Conservation (phyloP, 2,797 vertebrate species). For the Sebastes paucispinis region DNA sequence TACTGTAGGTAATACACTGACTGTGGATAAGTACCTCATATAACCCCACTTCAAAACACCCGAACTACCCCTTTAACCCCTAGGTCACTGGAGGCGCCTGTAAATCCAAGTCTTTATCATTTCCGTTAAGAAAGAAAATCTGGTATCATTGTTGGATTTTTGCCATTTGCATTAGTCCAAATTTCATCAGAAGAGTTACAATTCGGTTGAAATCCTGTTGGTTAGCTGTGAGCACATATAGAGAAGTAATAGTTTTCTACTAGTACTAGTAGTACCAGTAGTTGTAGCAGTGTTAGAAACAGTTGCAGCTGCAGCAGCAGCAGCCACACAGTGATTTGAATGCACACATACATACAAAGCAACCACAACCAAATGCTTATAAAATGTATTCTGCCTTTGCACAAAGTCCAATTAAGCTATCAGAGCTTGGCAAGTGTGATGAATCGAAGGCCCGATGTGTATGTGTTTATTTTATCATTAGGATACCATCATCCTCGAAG, state of each 20-base stretch:
- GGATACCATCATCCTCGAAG: constrained; percentile 18
- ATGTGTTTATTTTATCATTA: constrained; percentile 76
- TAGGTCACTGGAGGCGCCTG: neutral
- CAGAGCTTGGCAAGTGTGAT: constrained; percentile 42
- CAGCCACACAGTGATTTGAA: neutral
- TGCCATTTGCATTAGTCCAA: neutral
- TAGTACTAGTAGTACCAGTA: neutral
- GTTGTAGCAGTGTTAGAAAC: neutral
- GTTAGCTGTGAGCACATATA: neutral
- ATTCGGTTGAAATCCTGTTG: neutral
- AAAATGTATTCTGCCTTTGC: constrained; percentile 26
- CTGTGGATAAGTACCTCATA: no score
- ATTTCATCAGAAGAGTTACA: neutral
- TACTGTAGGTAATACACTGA: no score
- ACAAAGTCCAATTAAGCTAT: constrained; percentile 58
- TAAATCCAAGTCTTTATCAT: neutral
- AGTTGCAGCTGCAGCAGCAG: no score
- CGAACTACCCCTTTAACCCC: neutral
- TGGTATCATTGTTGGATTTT: neutral
- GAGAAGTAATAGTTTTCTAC: neutral
- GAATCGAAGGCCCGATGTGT: constrained; percentile 46
- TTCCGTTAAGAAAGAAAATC: neutral
- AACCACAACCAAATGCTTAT: constrained; percentile 4
- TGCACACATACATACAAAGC: constrained; percentile 7
- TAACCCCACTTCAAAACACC: no score